Evolutionary conservation across 2,797 vertebrate species (phyloP).

Genomic region (Australoheros facetus): DNA sequence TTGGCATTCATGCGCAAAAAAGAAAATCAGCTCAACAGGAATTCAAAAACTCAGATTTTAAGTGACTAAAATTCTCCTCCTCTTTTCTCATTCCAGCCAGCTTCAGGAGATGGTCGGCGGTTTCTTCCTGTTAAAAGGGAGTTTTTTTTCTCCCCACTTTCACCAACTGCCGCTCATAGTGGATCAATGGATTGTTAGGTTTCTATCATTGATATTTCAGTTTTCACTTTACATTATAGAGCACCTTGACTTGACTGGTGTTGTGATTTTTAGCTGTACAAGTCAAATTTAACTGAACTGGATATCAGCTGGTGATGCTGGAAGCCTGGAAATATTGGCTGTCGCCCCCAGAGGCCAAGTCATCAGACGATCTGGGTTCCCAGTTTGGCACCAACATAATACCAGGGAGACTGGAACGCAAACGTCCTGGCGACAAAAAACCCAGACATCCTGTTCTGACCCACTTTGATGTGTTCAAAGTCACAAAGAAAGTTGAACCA

Average conservation of each 20-base stretch:
- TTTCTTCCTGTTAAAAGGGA: background rate
- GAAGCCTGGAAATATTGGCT: constrained; percentile 10
- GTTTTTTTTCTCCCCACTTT: background rate
- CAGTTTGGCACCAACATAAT: constrained; percentile 7
- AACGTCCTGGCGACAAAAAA: constrained; percentile 2
- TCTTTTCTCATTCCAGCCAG: background rate
- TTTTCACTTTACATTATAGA: background rate
- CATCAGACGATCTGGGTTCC: constrained; percentile 9
- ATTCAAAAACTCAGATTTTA: background rate
- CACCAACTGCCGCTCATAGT: background rate
- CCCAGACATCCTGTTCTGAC: constrained; percentile 4
- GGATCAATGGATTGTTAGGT: background rate
- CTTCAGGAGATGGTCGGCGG: background rate
- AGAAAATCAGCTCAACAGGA: no score
- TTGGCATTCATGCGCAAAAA: no score
- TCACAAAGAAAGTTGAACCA: constrained; percentile 9
- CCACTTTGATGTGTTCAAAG: constrained; percentile 8
- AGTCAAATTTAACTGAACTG: constrained; percentile 13
- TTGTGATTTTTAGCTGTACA: background rate
- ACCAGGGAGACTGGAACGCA: background rate
- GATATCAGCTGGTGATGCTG: constrained; percentile 1
- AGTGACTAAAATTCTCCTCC: background rate
- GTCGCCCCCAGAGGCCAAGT: constrained; percentile 10
- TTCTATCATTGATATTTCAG: background rate
- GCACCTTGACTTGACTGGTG: background rate